These are phyloP conservation scores for Noctuana brunneofusca DNA, from an alignment of 2,888 invertebrate genomes.

Conservation along the genomic window DNA sequence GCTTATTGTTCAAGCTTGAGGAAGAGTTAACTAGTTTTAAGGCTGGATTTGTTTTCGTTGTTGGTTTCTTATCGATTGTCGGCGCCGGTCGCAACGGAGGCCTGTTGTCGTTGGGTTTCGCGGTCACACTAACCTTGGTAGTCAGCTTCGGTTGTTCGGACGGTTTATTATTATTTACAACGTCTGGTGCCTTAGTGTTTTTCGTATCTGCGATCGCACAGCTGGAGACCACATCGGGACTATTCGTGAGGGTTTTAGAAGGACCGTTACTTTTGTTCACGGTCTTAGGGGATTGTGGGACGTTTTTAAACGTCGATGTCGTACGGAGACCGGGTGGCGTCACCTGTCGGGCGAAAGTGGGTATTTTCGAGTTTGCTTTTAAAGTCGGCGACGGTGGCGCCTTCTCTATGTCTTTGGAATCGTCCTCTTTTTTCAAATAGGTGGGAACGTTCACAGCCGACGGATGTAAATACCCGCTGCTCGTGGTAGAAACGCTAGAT, in stretches of 20 bases:
- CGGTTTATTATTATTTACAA: slow-evolving; percentile 76
- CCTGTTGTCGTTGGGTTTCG: slow-evolving; percentile 68
- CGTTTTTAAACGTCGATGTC: slow-evolving; percentile 68
- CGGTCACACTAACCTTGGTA: slow-evolving; percentile 67
- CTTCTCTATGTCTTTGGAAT: slow-evolving; percentile 55
- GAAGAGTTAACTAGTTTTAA: slow-evolving; percentile 59
- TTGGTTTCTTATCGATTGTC: slow-evolving; percentile 67
- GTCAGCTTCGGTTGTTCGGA: slow-evolving; percentile 75
- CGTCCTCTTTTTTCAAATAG: slow-evolving; percentile 53
- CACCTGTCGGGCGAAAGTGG: slow-evolving; percentile 71
- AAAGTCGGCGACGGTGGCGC: slow-evolving; percentile 68
- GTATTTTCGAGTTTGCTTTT: slow-evolving; percentile 75
- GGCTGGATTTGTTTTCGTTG: slow-evolving; percentile 54
- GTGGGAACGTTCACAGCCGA: slow-evolving; percentile 87
- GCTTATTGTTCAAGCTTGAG: slow-evolving; percentile 54
- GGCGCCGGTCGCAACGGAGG: slow-evolving; percentile 68
- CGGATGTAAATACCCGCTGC: slow-evolving; percentile 89
- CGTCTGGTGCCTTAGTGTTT: slow-evolving; percentile 84
- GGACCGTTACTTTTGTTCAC: slow-evolving; percentile 57
- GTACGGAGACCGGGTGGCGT: slow-evolving; percentile 79
- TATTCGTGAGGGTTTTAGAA: slow-evolving; percentile 76
- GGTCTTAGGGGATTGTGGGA: slow-evolving; percentile 70
- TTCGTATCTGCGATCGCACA: slow-evolving; percentile 82
- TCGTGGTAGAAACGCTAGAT: slow-evolving; percentile 84
- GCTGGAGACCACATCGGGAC: slow-evolving; percentile 89